Evolutionary conservation across 92 coral and sea anemone species (phyloP).

Genomic region (Pocillopora grandis): DNA sequence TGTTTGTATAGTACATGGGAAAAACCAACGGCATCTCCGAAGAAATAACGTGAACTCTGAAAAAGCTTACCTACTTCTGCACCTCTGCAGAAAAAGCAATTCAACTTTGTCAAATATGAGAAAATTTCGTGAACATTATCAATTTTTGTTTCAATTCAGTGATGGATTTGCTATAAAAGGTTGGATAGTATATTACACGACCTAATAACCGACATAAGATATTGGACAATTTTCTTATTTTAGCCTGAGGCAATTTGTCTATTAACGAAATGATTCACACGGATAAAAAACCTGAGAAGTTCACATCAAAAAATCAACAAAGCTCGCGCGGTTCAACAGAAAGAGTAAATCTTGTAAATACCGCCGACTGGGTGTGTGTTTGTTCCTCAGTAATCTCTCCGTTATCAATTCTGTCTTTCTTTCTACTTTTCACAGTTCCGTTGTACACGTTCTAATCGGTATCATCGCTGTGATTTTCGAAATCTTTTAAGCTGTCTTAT

Average conservation of each 20-base stretch:
- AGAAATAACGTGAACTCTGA: neutral
- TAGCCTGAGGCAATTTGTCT: conserved; percentile 31
- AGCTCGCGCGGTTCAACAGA: neutral
- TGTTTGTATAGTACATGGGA: conserved; percentile 56
- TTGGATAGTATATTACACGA: conserved; percentile 8
- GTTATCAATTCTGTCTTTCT: conserved; percentile 21
- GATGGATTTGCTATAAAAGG: conserved; percentile 7
- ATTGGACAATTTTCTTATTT: conserved; percentile 24
- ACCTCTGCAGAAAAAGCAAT: neutral
- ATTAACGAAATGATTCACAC: conserved; percentile 23
- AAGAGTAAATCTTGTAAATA: neutral
- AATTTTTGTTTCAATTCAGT: neutral
- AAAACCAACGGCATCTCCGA: conserved; percentile 45
- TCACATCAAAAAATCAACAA: neutral
- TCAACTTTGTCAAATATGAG: neutral
- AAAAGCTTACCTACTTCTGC: neutral
- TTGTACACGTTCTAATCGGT: conserved; percentile 26
- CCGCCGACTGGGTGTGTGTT: neutral
- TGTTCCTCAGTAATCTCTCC: conserved; percentile 20
- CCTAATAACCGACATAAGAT: conserved; percentile 16
- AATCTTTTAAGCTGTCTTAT: conserved; percentile 44
- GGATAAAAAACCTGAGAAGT: neutral
- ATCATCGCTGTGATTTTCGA: conserved; percentile 24
- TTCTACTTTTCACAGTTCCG: conserved; percentile 26
- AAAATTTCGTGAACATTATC: neutral